Evolutionary conservation across 2,113 vertebrate species (phyloP), one percentile per base, ranked within the genome.

Genomic region (Ochotona princeps): DNA sequence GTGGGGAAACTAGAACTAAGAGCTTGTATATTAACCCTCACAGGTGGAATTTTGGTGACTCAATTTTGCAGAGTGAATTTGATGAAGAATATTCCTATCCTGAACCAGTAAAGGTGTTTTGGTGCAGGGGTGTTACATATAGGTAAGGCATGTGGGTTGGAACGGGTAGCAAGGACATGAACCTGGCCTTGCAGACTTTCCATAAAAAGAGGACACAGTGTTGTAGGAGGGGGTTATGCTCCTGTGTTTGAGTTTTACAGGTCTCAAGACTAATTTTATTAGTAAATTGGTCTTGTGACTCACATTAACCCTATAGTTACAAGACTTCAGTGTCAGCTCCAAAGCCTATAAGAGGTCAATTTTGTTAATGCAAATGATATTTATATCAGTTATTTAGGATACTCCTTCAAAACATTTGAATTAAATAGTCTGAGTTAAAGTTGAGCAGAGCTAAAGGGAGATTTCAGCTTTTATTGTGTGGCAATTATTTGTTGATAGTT

Each of bases 91-190:
- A 94, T 85, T 90, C 97, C 60, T 97, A 96, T 70, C 93, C 97
- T 92, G 98, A 99, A 90, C 97, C 98, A 82, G 96, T 99, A 69
- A 99, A 98, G 88, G 96, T 98, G 49, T 96, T 99, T 47, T 99
- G 99, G 98, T 97, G 95, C 95, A 97, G 98, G 57, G 99, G 98
- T 87, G 63, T 99, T 32, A 97, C 98, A 1, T 99, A 99, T 85
- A 98, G 99, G 99, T 99, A 96, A 90, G 96, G 51, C 23, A 5
- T 18, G 79, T 49, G 0, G 28, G 26, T 54, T 83, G 21, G 28
- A 86, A 4, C n/a, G 17, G 18, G 35, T 87, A 85, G 51, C 11
- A 26, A 60, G 30, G 72, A 5, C n/a, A 57, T 10, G 25, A 12
- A 15, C 38, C 60, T n/a, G 12, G 26, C 47, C 10, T 65, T 44